Evolutionary conservation across 2,113 vertebrate genomes (phyloP), one percentile per base, ranked within the genome.

Genomic region (Trogon surrucura): DNA sequence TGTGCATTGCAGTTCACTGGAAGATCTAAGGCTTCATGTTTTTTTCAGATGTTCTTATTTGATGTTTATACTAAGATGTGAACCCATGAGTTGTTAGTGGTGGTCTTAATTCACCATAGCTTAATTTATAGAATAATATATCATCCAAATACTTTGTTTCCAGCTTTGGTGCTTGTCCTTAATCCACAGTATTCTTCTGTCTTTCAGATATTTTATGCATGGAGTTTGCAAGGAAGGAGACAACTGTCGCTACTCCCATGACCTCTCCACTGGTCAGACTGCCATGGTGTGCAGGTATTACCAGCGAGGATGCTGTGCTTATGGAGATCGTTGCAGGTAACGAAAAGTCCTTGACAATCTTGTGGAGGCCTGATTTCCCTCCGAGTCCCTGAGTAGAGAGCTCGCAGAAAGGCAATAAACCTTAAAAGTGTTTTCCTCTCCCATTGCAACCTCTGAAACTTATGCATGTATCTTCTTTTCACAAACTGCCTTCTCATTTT

Each of bases 141-240:
- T 66, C 5, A 23, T 53, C 27, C 22, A 36, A 4, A 44, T 71
- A 38, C 19, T 73, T 78, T 16, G 26, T 44, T 26, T 30, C 60
- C 23, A 34, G 8, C 30, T 72, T 75, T 44, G 74, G 21, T 48
- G 64, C 8, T 79, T 72, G 41, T 83, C 22, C 36, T 64, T 79
- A 53, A 90, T 48, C 62, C 45, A 34, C 20, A 38, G 9, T 93
- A 36, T 30, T 83, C 30, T 44, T 92, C 51, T 93, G 21, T 97
- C 60, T 97, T 84, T 4, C 97, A 99, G 99, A 83, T 99, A 99
- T 93, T 99, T 99, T 98, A 99, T 99, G 98, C 99, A 99, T 92
- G 99, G 99, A 36, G 98, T 99, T 95, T 99, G 99, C 98, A 99
- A 99, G 98, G 99, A 99, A 98, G 99, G 99, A 84, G 98, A 98